Evolutionary conservation across 2,113 vertebrate genomes (phyloP), one percentile per base, ranked within the genome.

Genomic region (Cyphomyrus plagiostoma): DNA sequence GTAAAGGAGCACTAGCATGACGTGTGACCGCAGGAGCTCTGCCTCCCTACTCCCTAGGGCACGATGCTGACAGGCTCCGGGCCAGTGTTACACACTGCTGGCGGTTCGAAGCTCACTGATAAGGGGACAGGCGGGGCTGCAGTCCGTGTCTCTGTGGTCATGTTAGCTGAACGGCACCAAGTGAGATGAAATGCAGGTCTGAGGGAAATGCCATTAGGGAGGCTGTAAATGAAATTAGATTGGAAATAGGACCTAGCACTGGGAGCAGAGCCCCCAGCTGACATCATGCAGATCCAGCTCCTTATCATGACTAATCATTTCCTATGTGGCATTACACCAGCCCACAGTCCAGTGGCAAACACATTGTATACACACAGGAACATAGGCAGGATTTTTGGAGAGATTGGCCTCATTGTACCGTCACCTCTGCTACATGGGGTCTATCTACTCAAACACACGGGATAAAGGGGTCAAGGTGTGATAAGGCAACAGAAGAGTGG

Each of bases 201-300:
- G 19, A 48, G 48, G n/a, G 4, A 86, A 86, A 86, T 5, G 46
- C 45, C 45, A 86, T 86, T 86, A 9, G 83, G 83, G 45, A 86
- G 83, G 45, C n/a, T 86, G 83, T 11, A 86, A 86, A 86, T 86
- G 45, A 86, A 86, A 86, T 86, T 48, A 86, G 45, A 19, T 46
- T 26, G 83, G 83, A 49, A 86, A 15, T 85, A 50, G 83, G 83
- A 86, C 21, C 35, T 7, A 19, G 35, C 35, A 39, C 74, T 80
- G 74, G 42, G 83, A 50, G 46, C 23, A n/a, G 45, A 49, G 48
- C 19, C 23, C 23, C 48, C 23, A 23, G 45, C 9, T 86, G 83
- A n/a, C n/a, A 45, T 84, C 39, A 45, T 84, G 39, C 35, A 70
- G 26, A 70, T 30, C n/a, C 58, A 3, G 58, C 62, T 30, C 26